Base-by-base conservation (phyloP, 1,140 invertebrate species). In the Sitodiplosis mosellana region DNA sequence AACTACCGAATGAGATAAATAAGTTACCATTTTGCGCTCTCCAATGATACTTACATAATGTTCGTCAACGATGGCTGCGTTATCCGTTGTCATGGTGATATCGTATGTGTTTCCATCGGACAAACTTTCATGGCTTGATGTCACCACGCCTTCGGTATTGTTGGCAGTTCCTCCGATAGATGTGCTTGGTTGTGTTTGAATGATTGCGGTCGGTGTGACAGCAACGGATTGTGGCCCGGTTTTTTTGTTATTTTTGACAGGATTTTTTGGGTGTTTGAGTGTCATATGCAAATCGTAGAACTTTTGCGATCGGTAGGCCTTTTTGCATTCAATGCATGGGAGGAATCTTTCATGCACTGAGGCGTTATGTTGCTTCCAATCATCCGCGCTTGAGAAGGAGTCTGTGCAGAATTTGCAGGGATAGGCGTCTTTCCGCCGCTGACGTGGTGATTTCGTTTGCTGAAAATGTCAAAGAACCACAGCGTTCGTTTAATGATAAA, bases 301-400 rank as follows among this genome's bases (percentile, higher is more conserved):
- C n/a, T n/a, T n/a, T n/a, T n/a, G n/a, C n/a, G n/a, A n/a, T n/a
- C n/a, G n/a, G n/a, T n/a, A n/a, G n/a, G n/a, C n/a, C n/a, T n/a
- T n/a, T n/a, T 62, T 58, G 47, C 61, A 64, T 48, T 60, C 56
- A 47, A 58, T 56, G 43, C 59, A 64, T 6, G 60, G 59, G 43
- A 63, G 59, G 17, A 45, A 33, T 14, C n/a, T 20, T 33, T 33
- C 33, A 44, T 64, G 61, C 46, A 63, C 60, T 11, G 59, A 49
- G 20, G 58, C 58, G 56, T 61, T 62, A 38, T 64, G 61, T 49
- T 60, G 56, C 49, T 62, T 63, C 59, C 63, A 59, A n/a, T 56
- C 57, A 8, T 56, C 56, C 17, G 61, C 59, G 43, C 60, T 60
- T 2, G 59, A 55, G 55, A 64, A 64, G 22, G 61, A 60, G 48